phyloP scores from a whole-genome alignment of 2,797 vertebrate species.

The Anas georgica region DNA sequence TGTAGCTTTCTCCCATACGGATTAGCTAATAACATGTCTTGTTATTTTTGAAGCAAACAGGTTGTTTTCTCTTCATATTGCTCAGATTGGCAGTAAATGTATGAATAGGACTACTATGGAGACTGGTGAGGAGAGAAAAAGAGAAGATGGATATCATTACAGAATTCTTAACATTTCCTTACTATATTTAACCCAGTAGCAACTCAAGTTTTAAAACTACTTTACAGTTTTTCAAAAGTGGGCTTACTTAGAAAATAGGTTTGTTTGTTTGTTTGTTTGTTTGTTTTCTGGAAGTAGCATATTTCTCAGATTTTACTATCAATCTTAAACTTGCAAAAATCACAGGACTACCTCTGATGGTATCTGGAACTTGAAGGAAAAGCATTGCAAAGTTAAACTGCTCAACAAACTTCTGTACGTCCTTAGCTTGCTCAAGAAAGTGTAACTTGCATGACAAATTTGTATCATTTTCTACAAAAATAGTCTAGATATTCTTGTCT shows the following conservation, averaged over 20 bases:
- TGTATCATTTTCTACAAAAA: neutral
- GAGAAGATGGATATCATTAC: neutral
- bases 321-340: neutral
- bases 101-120: neutral
- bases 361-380: neutral
- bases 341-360: neutral
- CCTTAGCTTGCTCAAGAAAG: neutral
- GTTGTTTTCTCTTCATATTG: slow-evolving; percentile 27
- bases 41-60: neutral
- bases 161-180: neutral
- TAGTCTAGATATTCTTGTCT: neutral
- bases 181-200: neutral
- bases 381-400: neutral
- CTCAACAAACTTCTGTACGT: neutral
- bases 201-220: neutral
- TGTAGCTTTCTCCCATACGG: neutral
- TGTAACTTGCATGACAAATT: neutral
- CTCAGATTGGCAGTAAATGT: neutral
- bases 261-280: too few relatives aligned
- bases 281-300: neutral
- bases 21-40: slow-evolving; percentile 10
- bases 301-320: neutral
- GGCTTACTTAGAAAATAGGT: neutral
- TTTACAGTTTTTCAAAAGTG: neutral
- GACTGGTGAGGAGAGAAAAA: neutral